Conservation (phyloP, 2,113 vertebrate species). For the Stigmatopora argus region DNA sequence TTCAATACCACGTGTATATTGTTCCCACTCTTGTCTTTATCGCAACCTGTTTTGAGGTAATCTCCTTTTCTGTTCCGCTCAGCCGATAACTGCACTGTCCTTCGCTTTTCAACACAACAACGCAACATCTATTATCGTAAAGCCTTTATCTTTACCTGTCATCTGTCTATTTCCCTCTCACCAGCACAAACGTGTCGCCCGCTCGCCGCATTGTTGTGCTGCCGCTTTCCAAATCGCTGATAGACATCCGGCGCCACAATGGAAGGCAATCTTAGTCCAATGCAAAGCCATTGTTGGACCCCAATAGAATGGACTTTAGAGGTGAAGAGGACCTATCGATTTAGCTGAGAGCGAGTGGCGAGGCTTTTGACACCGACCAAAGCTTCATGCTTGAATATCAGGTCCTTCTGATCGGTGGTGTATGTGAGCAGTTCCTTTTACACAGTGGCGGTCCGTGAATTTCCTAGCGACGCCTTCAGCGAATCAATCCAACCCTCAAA, state of each 20-base stretch:
- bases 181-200: slow-evolving; percentile 1
- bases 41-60: slow-evolving; percentile 32
- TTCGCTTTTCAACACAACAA: slow-evolving; percentile 31
- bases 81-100: slow-evolving; percentile 46
- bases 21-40: slow-evolving; percentile 19
- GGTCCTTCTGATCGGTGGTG: not conserved
- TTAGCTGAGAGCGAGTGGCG: slow-evolving; percentile 33
- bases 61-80: slow-evolving; percentile 19
- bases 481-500: no score
- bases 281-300: slow-evolving; percentile 53
- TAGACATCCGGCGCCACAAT: slow-evolving; percentile 60
- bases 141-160: slow-evolving; percentile 63
- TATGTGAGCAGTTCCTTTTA: slow-evolving; percentile 2
- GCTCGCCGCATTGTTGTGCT: slow-evolving; percentile 23
- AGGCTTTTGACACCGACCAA: slow-evolving; percentile 37
- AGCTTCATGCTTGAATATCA: not conserved
- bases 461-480: no score
- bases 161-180: slow-evolving; percentile 36
- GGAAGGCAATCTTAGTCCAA: slow-evolving; percentile 56
- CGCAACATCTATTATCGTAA: slow-evolving; percentile 43
- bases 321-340: slow-evolving; percentile 65
- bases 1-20: slow-evolving; percentile 5
- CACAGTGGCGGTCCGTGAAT: slow-evolving; percentile 6
- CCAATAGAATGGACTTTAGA: slow-evolving; percentile 59
- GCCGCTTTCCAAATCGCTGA: slow-evolving; percentile 53